A percentile compares a stretch with the other conserved stretches of the same genome.
Conservation (phyloP, 2,797 vertebrate species). For the Fundulus diaphanus region DNA sequence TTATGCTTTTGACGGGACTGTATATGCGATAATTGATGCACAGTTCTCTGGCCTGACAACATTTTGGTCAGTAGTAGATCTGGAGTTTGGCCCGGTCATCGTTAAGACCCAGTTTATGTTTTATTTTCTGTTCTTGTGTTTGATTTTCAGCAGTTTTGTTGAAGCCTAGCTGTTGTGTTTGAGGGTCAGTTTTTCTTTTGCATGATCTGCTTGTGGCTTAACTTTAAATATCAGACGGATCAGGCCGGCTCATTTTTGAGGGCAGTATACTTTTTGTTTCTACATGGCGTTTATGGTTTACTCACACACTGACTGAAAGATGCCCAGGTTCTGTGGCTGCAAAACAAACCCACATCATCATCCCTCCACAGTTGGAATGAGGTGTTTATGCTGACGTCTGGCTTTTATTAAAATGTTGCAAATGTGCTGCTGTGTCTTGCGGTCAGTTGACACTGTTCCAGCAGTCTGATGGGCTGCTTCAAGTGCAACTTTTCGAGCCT, state of each 20-base stretch:
- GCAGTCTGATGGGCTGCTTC: neutral
- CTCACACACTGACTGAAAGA: neutral
- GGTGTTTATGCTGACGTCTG: neutral
- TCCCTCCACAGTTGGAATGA: neutral
- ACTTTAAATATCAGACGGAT: too few relatives aligned
- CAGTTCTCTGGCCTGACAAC: neutral
- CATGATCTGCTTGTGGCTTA: too few relatives aligned
- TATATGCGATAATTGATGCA: neutral
- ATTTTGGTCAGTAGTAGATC: neutral
- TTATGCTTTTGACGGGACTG: too few relatives aligned
- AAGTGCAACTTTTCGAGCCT: neutral
- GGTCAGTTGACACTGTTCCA: neutral
- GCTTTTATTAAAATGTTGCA: neutral
- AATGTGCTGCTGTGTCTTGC: neutral
- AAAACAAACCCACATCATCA: too few relatives aligned
- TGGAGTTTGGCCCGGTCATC: too few relatives aligned
- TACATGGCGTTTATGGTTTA: neutral
- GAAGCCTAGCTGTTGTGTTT: too few relatives aligned
- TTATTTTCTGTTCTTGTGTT: neutral
- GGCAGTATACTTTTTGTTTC: neutral
- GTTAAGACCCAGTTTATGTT: neutral
- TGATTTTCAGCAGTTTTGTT: neutral
- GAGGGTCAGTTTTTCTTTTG: too few relatives aligned
- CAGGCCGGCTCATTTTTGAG: neutral
- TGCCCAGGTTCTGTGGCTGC: neutral